These are phyloP conservation scores for Sebastes miniatus DNA, from an alignment of 2,797 vertebrate species.

Conservation along the genomic window DNA sequence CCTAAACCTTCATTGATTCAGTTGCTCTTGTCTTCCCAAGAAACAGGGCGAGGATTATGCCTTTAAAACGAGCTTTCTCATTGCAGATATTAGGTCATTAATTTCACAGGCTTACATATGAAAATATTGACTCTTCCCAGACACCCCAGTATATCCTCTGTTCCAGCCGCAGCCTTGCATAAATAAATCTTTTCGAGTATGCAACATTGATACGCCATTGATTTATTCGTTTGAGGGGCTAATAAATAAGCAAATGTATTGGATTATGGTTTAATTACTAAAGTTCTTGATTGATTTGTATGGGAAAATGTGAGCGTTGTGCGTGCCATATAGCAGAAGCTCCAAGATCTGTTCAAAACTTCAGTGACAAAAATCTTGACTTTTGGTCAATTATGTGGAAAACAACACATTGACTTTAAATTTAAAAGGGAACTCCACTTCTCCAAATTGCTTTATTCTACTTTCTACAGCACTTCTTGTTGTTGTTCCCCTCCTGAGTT, in stretches of 20 bases:
- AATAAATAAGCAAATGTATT: conserved; percentile 78
- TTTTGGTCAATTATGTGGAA: not conserved
- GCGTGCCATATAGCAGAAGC: not conserved
- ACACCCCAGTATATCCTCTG: conserved; percentile 70
- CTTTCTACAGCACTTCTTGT: not conserved
- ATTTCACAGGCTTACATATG: conserved; percentile 84
- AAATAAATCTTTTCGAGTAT: conserved; percentile 74
- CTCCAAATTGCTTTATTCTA: not conserved
- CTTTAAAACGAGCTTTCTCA: conserved; percentile 81
- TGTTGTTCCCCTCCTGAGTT: not conserved
- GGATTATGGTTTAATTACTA: conserved; percentile 72
- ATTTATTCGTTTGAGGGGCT: conserved; percentile 73
- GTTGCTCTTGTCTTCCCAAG: conserved; percentile 67
- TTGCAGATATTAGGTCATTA: conserved; percentile 83
- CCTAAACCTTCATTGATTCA: conserved; percentile 78
- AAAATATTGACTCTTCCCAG: conserved; percentile 86
- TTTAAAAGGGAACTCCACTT: not conserved
- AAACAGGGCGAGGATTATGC: conserved; percentile 76
- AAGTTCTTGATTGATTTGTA: conserved; percentile 66
- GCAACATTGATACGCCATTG: conserved; percentile 72
- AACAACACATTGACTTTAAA: not conserved
- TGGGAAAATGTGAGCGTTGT: conserved; percentile 29
- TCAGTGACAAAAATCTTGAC: not conserved
- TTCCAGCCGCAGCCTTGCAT: conserved; percentile 63
- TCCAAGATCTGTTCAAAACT: not conserved